Conservation (phyloP, 2,888 invertebrate genomes). For the Dryobota labecula region DNA sequence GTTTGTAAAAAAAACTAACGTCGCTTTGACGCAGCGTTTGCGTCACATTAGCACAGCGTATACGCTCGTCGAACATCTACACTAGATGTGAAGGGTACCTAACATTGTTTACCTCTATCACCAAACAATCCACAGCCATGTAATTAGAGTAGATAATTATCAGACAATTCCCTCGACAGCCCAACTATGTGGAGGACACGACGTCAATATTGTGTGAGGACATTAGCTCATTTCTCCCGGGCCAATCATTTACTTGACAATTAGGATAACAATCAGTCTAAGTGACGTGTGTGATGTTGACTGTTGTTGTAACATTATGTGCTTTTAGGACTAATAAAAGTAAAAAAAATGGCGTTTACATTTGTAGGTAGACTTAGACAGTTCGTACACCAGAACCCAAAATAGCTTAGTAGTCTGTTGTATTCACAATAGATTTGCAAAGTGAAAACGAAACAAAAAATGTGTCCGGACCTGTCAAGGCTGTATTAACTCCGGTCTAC, state of each 20-base stretch:
- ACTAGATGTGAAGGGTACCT: background rate
- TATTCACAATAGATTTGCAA: no score
- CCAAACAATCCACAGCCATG: slow-evolving; percentile 19
- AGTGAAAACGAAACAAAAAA: no score
- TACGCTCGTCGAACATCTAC: background rate
- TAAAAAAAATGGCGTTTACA: background rate
- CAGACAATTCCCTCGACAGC: slow-evolving; percentile 56
- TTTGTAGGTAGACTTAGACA: background rate
- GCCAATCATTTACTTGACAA: slow-evolving; percentile 75
- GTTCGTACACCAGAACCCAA: background rate
- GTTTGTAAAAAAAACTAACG: background rate
- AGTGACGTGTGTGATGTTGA: slow-evolving; percentile 59
- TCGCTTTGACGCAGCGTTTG: background rate
- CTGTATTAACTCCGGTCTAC: background rate
- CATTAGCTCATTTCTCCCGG: slow-evolving; percentile 82
- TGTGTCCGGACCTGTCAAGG: background rate
- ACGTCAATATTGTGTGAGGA: slow-evolving; percentile 77
- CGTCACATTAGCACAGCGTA: background rate
- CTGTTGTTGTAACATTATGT: background rate
- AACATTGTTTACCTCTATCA: slow-evolving; percentile 15
- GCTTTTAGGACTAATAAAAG: background rate
- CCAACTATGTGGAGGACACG: slow-evolving; percentile 57
- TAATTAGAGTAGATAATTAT: slow-evolving; percentile 62
- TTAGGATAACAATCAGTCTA: slow-evolving; percentile 72
- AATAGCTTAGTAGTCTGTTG: background rate